A percentile compares a stretch with the other conserved stretches of the same genome.
Evolutionary conservation across 1,140 invertebrate species (phyloP).

Genomic region (Papilio xuthus): DNA sequence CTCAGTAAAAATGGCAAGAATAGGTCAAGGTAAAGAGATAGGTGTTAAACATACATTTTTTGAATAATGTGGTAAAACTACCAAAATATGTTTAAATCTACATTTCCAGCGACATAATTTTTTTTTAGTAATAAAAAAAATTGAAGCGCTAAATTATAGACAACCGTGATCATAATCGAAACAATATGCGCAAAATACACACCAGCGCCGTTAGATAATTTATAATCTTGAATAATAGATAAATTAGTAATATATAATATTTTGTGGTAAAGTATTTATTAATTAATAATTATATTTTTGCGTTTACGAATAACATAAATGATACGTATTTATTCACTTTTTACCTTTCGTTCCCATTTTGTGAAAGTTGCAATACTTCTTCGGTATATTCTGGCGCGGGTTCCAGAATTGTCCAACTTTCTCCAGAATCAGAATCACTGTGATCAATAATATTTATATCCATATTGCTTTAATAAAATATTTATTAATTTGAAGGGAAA

Average conservation of each 20-base stretch:
- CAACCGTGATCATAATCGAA: neutral
- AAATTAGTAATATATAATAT: neutral
- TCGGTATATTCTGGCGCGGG: constrained; percentile 51
- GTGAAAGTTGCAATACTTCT: constrained; percentile 52
- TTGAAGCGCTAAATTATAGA: neutral
- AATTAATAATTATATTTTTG: neutral
- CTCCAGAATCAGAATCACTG: constrained; percentile 75
- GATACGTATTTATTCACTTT: neutral
- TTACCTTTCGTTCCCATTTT: constrained; percentile 47
- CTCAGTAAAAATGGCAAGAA: neutral
- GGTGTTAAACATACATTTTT: neutral
- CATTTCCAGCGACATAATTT: too few species aligned
- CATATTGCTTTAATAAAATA: constrained; percentile 53
- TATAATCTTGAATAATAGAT: neutral
- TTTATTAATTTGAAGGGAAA: neutral
- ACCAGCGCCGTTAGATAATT: neutral
- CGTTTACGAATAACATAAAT: neutral
- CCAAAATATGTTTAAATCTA: neutral
- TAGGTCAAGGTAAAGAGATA: constrained; percentile 8
- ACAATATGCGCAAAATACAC: neutral
- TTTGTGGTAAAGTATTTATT: too few species aligned
- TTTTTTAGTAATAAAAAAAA: neutral
- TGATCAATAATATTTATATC: constrained; percentile 64
- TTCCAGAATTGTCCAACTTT: constrained; percentile 74
- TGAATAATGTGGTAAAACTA: neutral